Base-by-base conservation (phyloP, 2,888 invertebrate genomes). In the Liopterus haemorrhoidalis region DNA sequence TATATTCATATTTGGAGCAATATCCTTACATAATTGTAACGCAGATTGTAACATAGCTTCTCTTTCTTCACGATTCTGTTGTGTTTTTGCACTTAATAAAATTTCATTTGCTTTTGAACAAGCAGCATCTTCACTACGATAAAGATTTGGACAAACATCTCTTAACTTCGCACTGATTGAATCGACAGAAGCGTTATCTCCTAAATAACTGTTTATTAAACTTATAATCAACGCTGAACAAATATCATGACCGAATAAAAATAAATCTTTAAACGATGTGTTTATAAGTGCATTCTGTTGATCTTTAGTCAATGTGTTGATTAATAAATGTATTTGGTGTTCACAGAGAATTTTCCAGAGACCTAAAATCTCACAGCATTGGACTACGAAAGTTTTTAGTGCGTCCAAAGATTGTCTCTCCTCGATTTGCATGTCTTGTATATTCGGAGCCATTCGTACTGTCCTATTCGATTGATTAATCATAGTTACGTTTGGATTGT, bases 81-180 rank as follows among this genome's bases (percentile, higher is more conserved):
- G 81, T 50, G 74, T 78, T 61, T 84, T 85, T 0, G 91, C 88
- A 56, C 80, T 79, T 67, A 91, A 79, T 41, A 95, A 72, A 58
- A 93, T 79, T 70, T 95, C 94, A 56, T 90, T 91, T 0, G 90
- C 90, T 73, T 95, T 95, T 2, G 95, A 91, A 58, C 91, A 92
- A 8, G 91, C 87, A 3, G 95, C 96, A 69, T 99, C 97, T 71
- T 97, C 96, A 58, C 83, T 83, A 51, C 88, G 83, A 65, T 95
- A 99, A 18, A 99, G 73, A 55, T 86, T 85, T 0, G 99, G 97
- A 61, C 97, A 99, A 1, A 91, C 78, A 58, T 92, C 86, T 33
- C 95, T 75, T 41, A 99, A 69, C 61, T 85, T 85, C 16, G 78
- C 74, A 48, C 92, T 95, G 49, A 99, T 90, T 1, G 89, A 82